Percentiles rank a stretch among this genome's conserved stretches.
Conservation (phyloP, 2,888 invertebrate species). For the Suillia variegata region DNA sequence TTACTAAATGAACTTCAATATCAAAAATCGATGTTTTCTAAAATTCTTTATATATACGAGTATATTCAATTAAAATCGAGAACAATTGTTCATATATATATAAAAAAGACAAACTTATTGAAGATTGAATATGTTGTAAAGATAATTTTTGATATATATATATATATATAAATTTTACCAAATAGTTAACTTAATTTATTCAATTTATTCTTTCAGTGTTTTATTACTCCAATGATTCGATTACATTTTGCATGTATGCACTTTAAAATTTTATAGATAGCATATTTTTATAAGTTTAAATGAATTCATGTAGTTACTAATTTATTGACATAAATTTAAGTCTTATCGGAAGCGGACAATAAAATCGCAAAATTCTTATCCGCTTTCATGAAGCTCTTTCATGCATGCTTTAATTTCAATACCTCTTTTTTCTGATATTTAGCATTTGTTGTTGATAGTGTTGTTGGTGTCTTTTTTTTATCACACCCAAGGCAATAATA, state of each 20-base stretch:
- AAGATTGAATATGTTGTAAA: background rate
- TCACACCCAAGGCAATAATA: constrained; percentile 1
- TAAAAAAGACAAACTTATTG: background rate
- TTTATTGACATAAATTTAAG: too few relatives aligned
- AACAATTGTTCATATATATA: background rate
- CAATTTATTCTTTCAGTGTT: too few relatives aligned
- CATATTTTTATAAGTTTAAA: background rate
- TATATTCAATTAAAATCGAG: too few relatives aligned
- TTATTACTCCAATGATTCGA: background rate
- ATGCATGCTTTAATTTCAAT: constrained; percentile 13
- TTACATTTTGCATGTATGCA: background rate
- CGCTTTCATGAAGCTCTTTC: constrained; percentile 5
- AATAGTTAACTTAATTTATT: too few relatives aligned
- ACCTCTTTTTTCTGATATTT: constrained; percentile 1
- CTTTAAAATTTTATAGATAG: background rate
- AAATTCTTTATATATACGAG: too few relatives aligned
- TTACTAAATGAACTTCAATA: too few relatives aligned
- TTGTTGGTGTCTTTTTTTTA: constrained; percentile 3
- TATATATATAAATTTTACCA: too few relatives aligned
- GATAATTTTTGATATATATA: too few relatives aligned
- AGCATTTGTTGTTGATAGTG: too few relatives aligned
- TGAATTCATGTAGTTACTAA: background rate
- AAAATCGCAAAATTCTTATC: background rate
- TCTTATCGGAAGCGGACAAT: too few relatives aligned
- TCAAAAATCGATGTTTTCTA: too few relatives aligned